phyloP scores from a whole-genome alignment of 1,140 invertebrate genomes.

The Drosophila parabipectinata region DNA sequence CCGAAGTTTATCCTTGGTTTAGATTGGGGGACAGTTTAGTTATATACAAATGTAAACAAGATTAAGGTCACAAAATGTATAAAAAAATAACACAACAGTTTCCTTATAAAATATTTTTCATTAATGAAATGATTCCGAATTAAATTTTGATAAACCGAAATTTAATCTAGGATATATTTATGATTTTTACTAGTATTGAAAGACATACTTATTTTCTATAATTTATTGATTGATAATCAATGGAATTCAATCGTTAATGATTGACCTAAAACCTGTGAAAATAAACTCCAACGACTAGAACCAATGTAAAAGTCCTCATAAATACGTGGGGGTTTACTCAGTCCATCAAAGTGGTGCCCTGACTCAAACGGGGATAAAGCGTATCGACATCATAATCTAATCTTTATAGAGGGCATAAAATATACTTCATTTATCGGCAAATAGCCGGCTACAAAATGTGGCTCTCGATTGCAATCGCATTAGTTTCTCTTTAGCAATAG shows the following conservation, averaged over 20 bases:
- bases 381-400: constrained; percentile 29
- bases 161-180: neutral
- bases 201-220: neutral
- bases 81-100: neutral
- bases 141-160: too few species aligned
- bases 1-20: constrained; percentile 8
- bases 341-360: constrained; percentile 1
- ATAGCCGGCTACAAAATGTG: constrained; percentile 16
- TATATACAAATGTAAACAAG: neutral
- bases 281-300: neutral
- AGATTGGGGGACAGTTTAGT: constrained; percentile 1
- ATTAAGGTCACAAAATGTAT: too few species aligned
- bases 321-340: constrained; percentile 25
- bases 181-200: neutral
- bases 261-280: neutral
- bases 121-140: too few species aligned
- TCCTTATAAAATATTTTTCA: too few species aligned
- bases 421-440: neutral
- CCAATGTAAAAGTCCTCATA: neutral
- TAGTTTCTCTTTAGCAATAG: constrained; percentile 18
- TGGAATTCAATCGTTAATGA: neutral
- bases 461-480: neutral
- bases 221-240: neutral
- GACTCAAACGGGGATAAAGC: constrained; percentile 27
- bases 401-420: constrained; percentile 46